These are phyloP conservation scores for Erannis defoliaria DNA, from an alignment of 2,888 invertebrate genomes.

Conservation along the genomic window DNA sequence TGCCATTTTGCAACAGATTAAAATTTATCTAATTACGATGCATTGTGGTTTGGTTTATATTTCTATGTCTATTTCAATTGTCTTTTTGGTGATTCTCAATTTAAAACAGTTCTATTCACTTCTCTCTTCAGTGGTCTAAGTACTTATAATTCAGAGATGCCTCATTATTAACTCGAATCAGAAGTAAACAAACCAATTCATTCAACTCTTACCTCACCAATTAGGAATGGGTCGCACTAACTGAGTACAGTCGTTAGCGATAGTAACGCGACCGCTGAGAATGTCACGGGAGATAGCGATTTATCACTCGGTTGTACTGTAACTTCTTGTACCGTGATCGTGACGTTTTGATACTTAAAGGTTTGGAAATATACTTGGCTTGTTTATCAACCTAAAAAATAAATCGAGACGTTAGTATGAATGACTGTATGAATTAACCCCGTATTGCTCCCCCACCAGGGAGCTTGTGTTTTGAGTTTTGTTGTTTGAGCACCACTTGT, in stretches of 20 bases:
- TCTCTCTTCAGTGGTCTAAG: too few species aligned
- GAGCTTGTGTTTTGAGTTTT: too few species aligned
- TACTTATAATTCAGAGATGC: neutral
- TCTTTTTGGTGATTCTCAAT: too few species aligned
- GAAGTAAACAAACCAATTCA: slow-evolving; percentile 18
- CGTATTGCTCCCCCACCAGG: too few species aligned
- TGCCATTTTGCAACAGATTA: too few species aligned
- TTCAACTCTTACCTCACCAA: slow-evolving; percentile 8
- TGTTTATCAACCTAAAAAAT: too few species aligned
- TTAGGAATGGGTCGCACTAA: neutral
- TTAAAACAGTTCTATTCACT: too few species aligned
- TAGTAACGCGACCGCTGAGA: slow-evolving; percentile 19
- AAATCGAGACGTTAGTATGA: neutral
- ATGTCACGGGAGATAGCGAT: slow-evolving; percentile 22
- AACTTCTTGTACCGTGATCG: slow-evolving; percentile 22
- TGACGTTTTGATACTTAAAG: slow-evolving; percentile 42
- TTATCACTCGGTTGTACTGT: slow-evolving; percentile 23
- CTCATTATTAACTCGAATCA: neutral
- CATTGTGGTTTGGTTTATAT: too few species aligned
- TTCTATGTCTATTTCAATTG: too few species aligned
- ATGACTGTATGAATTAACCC: too few species aligned
- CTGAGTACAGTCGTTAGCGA: slow-evolving; percentile 21
- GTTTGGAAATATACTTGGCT: neutral
- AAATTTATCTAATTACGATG: too few species aligned
- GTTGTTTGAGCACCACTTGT: too few species aligned